Conservation (phyloP, 2,113 vertebrate genomes). For the Megalops atlanticus region DNA sequence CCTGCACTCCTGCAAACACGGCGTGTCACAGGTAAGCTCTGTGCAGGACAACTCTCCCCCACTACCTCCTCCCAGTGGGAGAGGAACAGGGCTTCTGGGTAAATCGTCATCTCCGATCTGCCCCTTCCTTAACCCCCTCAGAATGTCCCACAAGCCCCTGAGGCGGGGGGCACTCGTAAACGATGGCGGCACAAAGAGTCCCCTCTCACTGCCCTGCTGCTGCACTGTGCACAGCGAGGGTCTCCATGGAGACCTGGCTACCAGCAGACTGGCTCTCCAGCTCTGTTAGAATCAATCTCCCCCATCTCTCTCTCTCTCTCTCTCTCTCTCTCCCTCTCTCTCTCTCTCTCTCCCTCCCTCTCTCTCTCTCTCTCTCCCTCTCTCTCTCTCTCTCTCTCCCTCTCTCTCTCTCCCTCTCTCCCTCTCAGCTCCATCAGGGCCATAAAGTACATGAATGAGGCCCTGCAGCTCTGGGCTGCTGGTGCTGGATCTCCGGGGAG, state of each 20-base stretch:
- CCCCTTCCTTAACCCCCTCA: background rate
- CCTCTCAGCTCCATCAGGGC: background rate
- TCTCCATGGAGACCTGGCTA: constrained; percentile 15
- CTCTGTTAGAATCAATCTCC: background rate
- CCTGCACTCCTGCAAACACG: background rate
- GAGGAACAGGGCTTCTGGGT: too few relatives aligned
- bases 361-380: too few relatives aligned
- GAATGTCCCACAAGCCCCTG: background rate
- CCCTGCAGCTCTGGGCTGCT: background rate
- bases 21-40: background rate
- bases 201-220: background rate
- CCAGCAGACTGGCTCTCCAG: background rate
- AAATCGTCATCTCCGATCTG: too few relatives aligned
- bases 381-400: too few relatives aligned
- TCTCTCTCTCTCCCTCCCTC: too few relatives aligned
- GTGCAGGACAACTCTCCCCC: background rate
- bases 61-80: background rate
- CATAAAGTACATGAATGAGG: background rate
- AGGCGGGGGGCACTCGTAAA: background rate
- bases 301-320: too few relatives aligned
- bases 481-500: background rate
- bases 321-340: too few relatives aligned
- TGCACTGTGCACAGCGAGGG: background rate
- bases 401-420: too few relatives aligned
- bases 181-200: background rate